Conservation (phyloP, 2,113 vertebrate genomes). For the Rhegmatorhina hoffmannsi region DNA sequence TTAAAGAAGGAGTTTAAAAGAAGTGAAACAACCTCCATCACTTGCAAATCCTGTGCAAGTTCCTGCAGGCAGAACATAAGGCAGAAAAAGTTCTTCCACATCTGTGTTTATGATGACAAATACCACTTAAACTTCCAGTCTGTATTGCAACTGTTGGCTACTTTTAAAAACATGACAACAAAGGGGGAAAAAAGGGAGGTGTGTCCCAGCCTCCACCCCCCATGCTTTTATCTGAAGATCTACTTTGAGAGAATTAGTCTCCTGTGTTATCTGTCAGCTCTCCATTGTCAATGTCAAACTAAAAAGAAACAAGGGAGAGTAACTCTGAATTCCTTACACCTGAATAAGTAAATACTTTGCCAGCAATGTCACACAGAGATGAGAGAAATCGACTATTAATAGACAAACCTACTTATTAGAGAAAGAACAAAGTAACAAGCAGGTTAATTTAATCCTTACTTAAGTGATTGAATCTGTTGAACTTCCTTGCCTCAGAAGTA, state of each 20-base stretch:
- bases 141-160: constrained; percentile 69
- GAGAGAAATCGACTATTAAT: constrained; percentile 65
- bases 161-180: constrained; percentile 72
- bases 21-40: neutral
- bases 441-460: constrained; percentile 40
- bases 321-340: constrained; percentile 51
- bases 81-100: constrained; percentile 74
- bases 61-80: constrained; percentile 72
- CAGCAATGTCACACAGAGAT: constrained; percentile 40
- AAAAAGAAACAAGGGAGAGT: constrained; percentile 55
- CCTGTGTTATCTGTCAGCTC: constrained; percentile 66
- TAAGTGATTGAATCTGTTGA: constrained; percentile 56
- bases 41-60: constrained; percentile 74
- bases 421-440: constrained; percentile 13
- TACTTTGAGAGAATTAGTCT: constrained; percentile 76
- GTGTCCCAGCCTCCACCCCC: constrained; percentile 29
- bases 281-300: constrained; percentile 50
- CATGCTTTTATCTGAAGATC: constrained; percentile 73
- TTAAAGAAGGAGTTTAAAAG: neutral
- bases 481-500: neutral
- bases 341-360: constrained; percentile 72
- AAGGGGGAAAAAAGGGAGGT: constrained; percentile 62
- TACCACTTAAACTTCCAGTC: constrained; percentile 69
- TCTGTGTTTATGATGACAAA: constrained; percentile 77
- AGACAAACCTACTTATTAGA: constrained; percentile 48